These are phyloP conservation scores for Pachyseris speciosa DNA, from an alignment of 64 coral and sea anemone species.

Conservation along the genomic window DNA sequence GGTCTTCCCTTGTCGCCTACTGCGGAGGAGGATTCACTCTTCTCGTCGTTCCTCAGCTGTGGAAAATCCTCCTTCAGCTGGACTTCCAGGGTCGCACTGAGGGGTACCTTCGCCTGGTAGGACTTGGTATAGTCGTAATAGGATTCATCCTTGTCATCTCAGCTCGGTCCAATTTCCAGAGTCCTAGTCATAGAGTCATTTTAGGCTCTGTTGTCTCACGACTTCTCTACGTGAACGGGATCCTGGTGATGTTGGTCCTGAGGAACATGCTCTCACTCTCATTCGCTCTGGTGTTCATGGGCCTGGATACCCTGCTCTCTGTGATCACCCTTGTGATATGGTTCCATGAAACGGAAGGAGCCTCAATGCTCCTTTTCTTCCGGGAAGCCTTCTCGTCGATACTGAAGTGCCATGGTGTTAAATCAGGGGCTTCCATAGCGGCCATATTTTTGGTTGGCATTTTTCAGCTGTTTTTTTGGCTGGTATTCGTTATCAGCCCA, in stretches of 20 bases:
- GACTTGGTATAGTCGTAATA: conserved; percentile 43
- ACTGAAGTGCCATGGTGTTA: background rate
- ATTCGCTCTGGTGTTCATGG: conserved; percentile 61
- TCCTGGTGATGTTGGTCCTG: conserved; percentile 17
- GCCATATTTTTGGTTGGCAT: conserved; percentile 40
- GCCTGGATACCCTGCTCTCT: conserved; percentile 18
- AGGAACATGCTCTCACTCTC: conserved; percentile 23
- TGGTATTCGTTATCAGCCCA: conserved; percentile 54
- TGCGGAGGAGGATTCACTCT: conserved; percentile 30
- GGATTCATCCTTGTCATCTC: conserved; percentile 47
- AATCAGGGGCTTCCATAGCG: background rate
- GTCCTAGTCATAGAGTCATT: conserved; percentile 27
- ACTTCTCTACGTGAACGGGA: conserved; percentile 52
- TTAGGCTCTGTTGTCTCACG: conserved; percentile 13
- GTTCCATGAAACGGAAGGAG: conserved; percentile 35
- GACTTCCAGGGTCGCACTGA: conserved; percentile 26
- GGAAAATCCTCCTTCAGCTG: conserved; percentile 17
- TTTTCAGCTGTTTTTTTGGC: conserved; percentile 24
- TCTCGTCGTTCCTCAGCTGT: conserved; percentile 33
- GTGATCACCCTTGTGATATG: conserved; percentile 54
- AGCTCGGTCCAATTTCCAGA: conserved; percentile 20
- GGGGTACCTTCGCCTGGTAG: conserved; percentile 39
- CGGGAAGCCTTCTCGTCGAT: conserved; percentile 1
- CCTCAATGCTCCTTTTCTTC: conserved; percentile 7
- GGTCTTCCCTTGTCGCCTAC: conserved; percentile 18